Percentiles rank a stretch among this genome's conserved stretches.
Conservation (phyloP, 2,888 invertebrate genomes). For the Troides aeacus region DNA sequence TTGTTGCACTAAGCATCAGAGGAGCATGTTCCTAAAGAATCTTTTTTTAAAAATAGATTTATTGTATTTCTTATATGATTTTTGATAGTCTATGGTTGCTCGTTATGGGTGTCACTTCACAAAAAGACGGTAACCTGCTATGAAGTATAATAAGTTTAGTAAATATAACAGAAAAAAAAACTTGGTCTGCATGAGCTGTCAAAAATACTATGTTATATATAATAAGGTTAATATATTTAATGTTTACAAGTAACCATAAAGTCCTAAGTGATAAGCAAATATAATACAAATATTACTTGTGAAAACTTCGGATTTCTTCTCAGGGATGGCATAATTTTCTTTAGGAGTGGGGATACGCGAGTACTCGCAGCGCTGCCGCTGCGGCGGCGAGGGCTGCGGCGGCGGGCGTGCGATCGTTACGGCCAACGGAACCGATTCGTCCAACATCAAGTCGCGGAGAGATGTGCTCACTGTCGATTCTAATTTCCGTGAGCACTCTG, state of each 20-base stretch:
- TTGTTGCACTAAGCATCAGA: no score
- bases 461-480: conserved; percentile 46
- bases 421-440: conserved; percentile 46
- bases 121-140: no score
- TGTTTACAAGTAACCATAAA: background rate
- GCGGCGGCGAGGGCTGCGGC: conserved; percentile 62
- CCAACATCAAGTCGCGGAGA: conserved; percentile 54
- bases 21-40: no score
- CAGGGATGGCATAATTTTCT: conserved; percentile 51
- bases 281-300: conserved; percentile 42
- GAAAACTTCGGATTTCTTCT: conserved; percentile 56
- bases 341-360: conserved; percentile 66
- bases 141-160: no score
- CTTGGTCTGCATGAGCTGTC: no score
- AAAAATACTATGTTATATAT: no score
- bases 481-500: conserved; percentile 36
- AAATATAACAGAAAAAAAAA: no score
- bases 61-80: no score
- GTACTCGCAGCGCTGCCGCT: conserved; percentile 58
- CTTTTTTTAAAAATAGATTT: no score
- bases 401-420: conserved; percentile 47
- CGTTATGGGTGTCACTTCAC: no score
- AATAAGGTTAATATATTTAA: no score
- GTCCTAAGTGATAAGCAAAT: background rate
- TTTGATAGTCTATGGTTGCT: no score